Percentiles rank a stretch among this genome's conserved stretches.
These are phyloP conservation scores for Astyanax mexicanus DNA, from an alignment of 2,797 vertebrate species.

Conservation along the genomic window DNA sequence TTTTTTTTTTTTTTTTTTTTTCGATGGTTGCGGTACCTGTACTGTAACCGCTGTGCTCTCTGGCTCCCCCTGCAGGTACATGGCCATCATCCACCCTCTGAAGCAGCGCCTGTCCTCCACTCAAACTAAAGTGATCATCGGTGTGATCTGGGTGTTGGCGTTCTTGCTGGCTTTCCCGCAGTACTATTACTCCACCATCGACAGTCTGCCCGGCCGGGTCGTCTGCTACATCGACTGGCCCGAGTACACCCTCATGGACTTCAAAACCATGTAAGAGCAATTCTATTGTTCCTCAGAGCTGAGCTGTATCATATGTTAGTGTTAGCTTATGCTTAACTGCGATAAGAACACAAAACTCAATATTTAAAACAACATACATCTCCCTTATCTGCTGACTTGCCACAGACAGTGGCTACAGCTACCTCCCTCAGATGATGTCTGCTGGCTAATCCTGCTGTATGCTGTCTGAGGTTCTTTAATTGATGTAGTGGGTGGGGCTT, in stretches of 20 bases:
- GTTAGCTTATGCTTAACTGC: too few species aligned
- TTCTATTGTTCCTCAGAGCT: background rate
- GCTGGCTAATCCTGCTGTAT: too few species aligned
- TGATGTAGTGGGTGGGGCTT: too few species aligned
- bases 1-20: too few species aligned
- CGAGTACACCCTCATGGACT: constrained; percentile 73
- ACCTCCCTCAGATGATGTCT: too few species aligned
- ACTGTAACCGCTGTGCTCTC: background rate
- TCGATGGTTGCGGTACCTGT: background rate
- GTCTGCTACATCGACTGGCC: constrained; percentile 96
- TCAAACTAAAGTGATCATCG: constrained; percentile 90
- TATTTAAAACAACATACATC: too few species aligned
- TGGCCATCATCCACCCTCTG: constrained; percentile 97
- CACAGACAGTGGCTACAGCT: too few species aligned
- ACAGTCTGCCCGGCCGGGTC: constrained; percentile 76
- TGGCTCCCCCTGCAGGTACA: constrained; percentile 82
- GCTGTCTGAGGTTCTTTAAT: too few species aligned
- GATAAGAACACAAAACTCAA: too few species aligned
- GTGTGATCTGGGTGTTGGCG: constrained; percentile 91
- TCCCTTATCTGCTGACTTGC: too few species aligned
- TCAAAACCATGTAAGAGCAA: constrained; percentile 84
- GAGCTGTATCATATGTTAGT: too few species aligned
- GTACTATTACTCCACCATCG: constrained; percentile 88
- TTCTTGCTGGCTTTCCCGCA: constrained; percentile 92
- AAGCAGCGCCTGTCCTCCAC: constrained; percentile 91